Evolutionary conservation across 2,113 vertebrate species (phyloP).

Genomic region (Cyanistes caeruleus): DNA sequence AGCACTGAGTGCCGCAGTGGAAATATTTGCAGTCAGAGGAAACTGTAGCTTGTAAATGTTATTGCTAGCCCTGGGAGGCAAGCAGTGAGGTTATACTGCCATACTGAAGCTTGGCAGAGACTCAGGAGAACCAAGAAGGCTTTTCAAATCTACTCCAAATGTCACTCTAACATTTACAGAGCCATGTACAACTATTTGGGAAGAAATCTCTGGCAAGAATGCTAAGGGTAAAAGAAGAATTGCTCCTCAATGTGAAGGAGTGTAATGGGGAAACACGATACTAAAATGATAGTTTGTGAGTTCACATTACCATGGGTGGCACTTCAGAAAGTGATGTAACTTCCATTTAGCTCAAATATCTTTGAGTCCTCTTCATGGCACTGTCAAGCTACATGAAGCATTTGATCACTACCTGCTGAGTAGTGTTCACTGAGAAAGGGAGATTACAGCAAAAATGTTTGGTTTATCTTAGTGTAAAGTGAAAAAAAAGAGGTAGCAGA

Average conservation of each 20-base stretch:
- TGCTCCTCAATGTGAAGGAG: conserved; percentile 11
- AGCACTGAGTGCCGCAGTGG: background rate
- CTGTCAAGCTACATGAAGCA: background rate
- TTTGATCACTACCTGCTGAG: background rate
- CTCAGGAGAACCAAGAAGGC: conserved; percentile 8
- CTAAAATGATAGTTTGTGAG: background rate
- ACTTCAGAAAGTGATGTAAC: background rate
- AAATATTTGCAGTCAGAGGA: conserved; percentile 76
- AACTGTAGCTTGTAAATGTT: conserved; percentile 79
- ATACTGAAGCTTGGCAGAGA: conserved; percentile 32
- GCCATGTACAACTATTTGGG: conserved; percentile 50
- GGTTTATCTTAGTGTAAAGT: background rate
- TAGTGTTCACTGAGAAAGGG: background rate
- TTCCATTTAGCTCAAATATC: background rate
- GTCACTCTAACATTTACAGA: conserved; percentile 82
- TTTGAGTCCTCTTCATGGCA: background rate
- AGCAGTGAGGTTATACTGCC: background rate
- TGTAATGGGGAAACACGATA: background rate
- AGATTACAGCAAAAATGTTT: background rate
- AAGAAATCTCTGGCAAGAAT: conserved; percentile 52
- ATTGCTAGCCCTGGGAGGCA: conserved; percentile 69
- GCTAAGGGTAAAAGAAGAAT: conserved; percentile 53
- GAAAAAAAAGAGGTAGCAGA: background rate
- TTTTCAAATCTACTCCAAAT: conserved; percentile 72
- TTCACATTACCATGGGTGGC: background rate